Evolutionary conservation across 1,140 invertebrate genomes (phyloP), one percentile per base, ranked within the genome.

Genomic region (Anastrepha obliqua): DNA sequence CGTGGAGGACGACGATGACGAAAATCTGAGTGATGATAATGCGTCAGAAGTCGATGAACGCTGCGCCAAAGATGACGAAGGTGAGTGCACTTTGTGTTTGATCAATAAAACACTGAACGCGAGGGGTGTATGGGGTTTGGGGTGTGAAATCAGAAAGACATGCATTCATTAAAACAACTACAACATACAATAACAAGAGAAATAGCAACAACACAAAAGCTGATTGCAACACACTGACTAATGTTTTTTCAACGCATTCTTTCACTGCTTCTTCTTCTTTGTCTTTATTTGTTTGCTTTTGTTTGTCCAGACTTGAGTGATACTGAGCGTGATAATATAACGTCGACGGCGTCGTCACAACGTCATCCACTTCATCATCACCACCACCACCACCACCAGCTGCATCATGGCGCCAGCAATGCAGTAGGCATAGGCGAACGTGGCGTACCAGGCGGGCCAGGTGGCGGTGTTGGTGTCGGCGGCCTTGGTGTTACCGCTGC

Each of bases 21-120:
- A 97, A 88, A 97, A 97, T 92, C 96, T 97, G 89, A 97, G 97
- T 92, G 97, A 97, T 93, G 97, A 97, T 94, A 97, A 97, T 96
- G 93, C 94, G 93, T 93, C 92, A 70, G 93, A 93, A 90, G 90
- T 91, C 89, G 92, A 93, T 90, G 93, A 93, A 89, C 92, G 91
- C 88, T 96, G 97, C 92, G 97, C 97, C 90, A 97, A 97, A 93
- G 97, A 97, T 93, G 97, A 97, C 92, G 97, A 97, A 94, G 97
- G 97, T 97, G 88, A 92, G 90, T 92, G 89, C 87, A 92, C 91
- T 92, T 91, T 91, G 86, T 89, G 51, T 51, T 87, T 55, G 5
- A 44, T 15, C 51, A 62, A 60, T 86, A 60, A 62, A 5, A 62
- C 7, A 42, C n/a, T 62, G 44, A 70, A 0, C 17, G 17, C 20